These are phyloP conservation scores for Tromatobia lineatoria DNA, from an alignment of 2,888 invertebrate genomes.

Conservation along the genomic window DNA sequence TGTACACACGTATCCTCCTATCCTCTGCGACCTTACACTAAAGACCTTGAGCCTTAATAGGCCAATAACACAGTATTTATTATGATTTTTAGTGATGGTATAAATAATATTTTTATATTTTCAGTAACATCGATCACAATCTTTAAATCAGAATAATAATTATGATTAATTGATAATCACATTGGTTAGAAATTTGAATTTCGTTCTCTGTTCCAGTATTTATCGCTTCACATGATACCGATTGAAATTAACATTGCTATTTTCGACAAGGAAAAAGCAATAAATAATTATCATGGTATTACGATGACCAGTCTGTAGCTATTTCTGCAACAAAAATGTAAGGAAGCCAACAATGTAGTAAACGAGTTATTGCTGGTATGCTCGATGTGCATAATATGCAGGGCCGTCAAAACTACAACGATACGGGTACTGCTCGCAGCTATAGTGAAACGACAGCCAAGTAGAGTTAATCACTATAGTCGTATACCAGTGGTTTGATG, in stretches of 20 bases:
- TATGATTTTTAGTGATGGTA: too few species aligned
- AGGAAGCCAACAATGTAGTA: neutral
- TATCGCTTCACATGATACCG: neutral
- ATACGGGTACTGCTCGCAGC: conserved; percentile 3
- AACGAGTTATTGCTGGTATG: neutral
- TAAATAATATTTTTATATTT: neutral
- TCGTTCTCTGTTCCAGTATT: too few species aligned
- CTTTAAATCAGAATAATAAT: neutral
- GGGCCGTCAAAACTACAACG: neutral
- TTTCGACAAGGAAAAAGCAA: neutral
- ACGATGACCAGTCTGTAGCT: neutral
- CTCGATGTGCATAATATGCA: neutral
- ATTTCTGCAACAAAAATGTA: neutral
- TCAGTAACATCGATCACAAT: neutral
- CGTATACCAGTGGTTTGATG: conserved; percentile 1
- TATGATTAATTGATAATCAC: neutral
- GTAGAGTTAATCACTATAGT: neutral
- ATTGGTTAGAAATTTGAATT: too few species aligned
- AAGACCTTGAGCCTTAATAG: too few species aligned
- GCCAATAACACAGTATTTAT: too few species aligned
- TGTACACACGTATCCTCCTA: too few species aligned
- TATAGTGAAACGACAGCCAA: neutral
- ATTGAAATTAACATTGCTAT: neutral
- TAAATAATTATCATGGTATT: neutral
- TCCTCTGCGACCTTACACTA: too few species aligned